Base-by-base conservation (phyloP, 1,140 invertebrate species). In the Diorhabda carinulata region DNA sequence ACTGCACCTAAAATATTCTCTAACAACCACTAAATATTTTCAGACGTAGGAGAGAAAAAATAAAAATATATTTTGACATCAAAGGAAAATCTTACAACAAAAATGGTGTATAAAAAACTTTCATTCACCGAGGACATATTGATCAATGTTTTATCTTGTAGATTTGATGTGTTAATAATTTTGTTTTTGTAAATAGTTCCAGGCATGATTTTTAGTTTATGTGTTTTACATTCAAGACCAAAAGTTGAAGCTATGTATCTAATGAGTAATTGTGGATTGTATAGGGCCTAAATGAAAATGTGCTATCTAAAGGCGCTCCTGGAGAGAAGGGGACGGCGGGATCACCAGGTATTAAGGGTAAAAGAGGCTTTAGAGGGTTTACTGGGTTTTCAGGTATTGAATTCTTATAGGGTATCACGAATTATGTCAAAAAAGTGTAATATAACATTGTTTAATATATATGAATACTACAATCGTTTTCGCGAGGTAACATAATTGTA, bases 301-400 rank as follows among this genome's bases (percentile, higher is more conserved):
- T 78, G 56, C 78, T 83, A 69, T 78, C 78, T 61, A 79, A 80
- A 65, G 84, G 84, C 64, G 76, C 79, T 64, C 81, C 82, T 45
- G 84, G 84, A 56, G 78, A 76, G 57, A 82, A 82, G 65, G 83
- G 84, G 6, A 81, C 83, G 64, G 10, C 70, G 69, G 94, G 94
- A 61, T 86, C 88, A 71, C 85, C 88, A 72, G 93, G 93, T 58
- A 90, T 90, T 3, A 94, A 94, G 81, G 94, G 93, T 64, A 91
- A 92, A 73, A 94, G 93, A 79, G 93, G 93, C 57, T 91, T 93
- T 45, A 93, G 93, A 78, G 94, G 94, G 70, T 92, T 93, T 59
- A 92, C 92, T 62, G 78, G 78, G 74, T 73, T 77, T 70, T 70
- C 76, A 79, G 78, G 78, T 79, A 79, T 64, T 70, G 3, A 66